Base-by-base conservation (phyloP, 2,797 vertebrate genomes). In the Cyclura pinguis region DNA sequence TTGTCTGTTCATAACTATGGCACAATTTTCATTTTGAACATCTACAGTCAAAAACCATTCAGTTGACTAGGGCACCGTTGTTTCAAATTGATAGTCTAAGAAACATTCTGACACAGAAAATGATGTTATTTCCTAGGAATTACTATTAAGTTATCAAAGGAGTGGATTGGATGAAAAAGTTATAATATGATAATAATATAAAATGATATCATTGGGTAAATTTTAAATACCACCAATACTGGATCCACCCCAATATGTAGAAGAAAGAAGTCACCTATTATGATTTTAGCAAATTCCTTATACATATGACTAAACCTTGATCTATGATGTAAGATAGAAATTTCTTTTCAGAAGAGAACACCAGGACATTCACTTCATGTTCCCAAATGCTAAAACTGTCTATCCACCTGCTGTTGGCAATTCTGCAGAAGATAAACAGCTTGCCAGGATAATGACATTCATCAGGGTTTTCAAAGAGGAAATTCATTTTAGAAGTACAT, bases 341-440 rank as follows among this genome's bases (percentile, higher is more conserved):
- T 67, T 88, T 82, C 47, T 74, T 67, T 80, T 24, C 4, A 20
- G 69, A 42, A 74, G 9, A 76, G 80, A 87, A 74, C n/a, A 74
- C 16, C 42, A 87, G 89, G 72, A 90, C 88, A 89, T 77, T 90
- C 42, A 82, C 57, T 87, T 76, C 57, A 67, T 42, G 69, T 90
- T 90, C 89, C 72, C 80, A 90, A 67, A 87, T 76, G 80, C 78
- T 86, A 82, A 89, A 90, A 90, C 69, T 52, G 69, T 55, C 57
- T 87, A 55, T 86, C 55, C 85, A 83, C 57, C 80, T 87, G 89
- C 76, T 87, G 32, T 27, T 90, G 72, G 85, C 80, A 87, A 1
- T 83, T 50, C 57, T 62, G 85, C 64, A 90, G 85, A 90, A 87
- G 69, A 90, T 64, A 64, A 82, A 90, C 78, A 87, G 57, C 32